These are phyloP conservation scores for Aphidius gifuensis DNA, from an alignment of 1,140 invertebrate species.

Conservation along the genomic window DNA sequence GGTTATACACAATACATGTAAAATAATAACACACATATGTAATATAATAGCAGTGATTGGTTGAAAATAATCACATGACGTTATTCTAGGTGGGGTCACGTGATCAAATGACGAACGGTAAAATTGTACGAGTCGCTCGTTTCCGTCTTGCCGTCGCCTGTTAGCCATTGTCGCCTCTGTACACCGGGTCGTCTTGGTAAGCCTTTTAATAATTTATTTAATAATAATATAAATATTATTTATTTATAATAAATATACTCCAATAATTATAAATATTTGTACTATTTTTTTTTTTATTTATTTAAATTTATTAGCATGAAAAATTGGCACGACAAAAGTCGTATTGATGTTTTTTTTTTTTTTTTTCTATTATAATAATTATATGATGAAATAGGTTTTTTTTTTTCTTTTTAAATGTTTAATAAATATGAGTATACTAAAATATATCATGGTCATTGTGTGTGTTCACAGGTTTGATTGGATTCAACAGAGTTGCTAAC, in stretches of 20 bases:
- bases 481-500: constrained; percentile 25
- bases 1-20: neutral
- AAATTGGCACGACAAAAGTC: constrained; percentile 4
- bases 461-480: constrained; percentile 42
- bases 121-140: constrained; percentile 38
- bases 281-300: too few species aligned
- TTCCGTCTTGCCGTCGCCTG: constrained; percentile 51
- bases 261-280: neutral
- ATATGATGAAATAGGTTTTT: too few species aligned
- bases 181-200: constrained; percentile 48
- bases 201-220: constrained; percentile 10
- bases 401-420: too few species aligned
- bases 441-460: constrained; percentile 13
- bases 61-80: constrained; percentile 23
- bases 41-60: constrained; percentile 17
- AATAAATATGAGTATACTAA: neutral
- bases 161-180: constrained; percentile 51
- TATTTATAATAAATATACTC: neutral
- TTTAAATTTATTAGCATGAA: neutral
- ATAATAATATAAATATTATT: neutral
- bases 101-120: constrained; percentile 31
- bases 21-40: constrained; percentile 11
- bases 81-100: neutral
- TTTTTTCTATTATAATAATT: neutral
- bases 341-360: neutral